Base-by-base conservation (phyloP, 2,797 vertebrate genomes). In the Clarias fuscus region DNA sequence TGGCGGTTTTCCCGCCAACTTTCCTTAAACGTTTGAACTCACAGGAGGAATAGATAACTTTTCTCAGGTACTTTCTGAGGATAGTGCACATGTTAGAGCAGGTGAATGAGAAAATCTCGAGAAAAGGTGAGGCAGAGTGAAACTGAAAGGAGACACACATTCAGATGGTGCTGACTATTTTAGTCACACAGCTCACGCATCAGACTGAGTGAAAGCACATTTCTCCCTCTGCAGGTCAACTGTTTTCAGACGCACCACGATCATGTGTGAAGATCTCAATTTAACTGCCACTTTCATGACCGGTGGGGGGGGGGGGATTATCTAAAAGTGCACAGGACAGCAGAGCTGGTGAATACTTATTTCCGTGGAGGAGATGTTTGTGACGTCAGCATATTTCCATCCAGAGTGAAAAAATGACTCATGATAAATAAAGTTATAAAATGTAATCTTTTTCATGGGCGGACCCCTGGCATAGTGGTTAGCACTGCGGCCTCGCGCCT, bases 61-160 rank as follows among this genome's bases (percentile, higher is more conserved):
- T 78, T 33, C n/a, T 59, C 1, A 18, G 8, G 27, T 27, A 48
- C 14, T 20, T 30, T 5, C n/a, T 30, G 73, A 56, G 7, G 53
- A 4, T 24, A 40, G n/a, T 30, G 2, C 30, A 24, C 10, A 0
- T 24, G 58, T 30, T 62, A 33, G 20, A 22, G 5, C 20, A 62
- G 20, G 17, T 22, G 33, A 18, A 72, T 37, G 56, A 85, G 7
- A 84, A 27, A 48, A 15, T 48, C 1, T 73, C 56, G 5, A 77
- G 75, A 62, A 59, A 64, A 56, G 18, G 43, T 84, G 84, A 77
- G 17, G 40, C 18, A 85, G 82, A 64, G 76, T 87, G 90, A 71
- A 89, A 83, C 37, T 84, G 87, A 88, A 81, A 65, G 14, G 14
- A 48, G 14, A 7, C 24, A 64, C 14, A n/a, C 58, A 7, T 40